Evolutionary conservation across 2,113 vertebrate genomes (phyloP), one percentile per base, ranked within the genome.

Genomic region (Mormoops blainvillei): DNA sequence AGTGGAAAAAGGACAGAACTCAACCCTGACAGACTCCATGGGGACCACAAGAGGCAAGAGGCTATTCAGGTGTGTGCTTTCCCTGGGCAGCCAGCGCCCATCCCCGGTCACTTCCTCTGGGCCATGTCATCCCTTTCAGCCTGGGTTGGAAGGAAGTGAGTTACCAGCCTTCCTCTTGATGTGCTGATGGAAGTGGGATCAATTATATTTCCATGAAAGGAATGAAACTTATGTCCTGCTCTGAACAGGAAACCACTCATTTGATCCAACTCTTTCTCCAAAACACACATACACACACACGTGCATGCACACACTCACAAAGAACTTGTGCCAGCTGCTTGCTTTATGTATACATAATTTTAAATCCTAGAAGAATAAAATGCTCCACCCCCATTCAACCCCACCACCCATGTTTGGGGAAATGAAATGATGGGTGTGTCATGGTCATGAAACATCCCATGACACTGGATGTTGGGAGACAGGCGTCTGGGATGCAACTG

Each of bases 171-270:
- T 96, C 71, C 86, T 95, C 96, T 97, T 96, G 93, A 94, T 97
- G 87, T 96, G 90, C 80, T 94, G 93, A 94, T 95, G 87, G 95
- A 97, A 95, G 91, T 95, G 94, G 97, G 96, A 96, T 96, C 96
- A 97, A 97, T 97, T 96, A 81, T 41, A 80, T 94, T 98, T 98
- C 94, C 96, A 98, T 97, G 97, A 96, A 78, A 84, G 91, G 92
- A 94, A 89, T 83, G 95, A 98, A 98, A 90, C 82, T 94, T 97
- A 97, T 48, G 92, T 96, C 86, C 87, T 82, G 77, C 94, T 98
- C 83, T 84, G 81, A 86, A 94, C 92, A 98, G 98, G 94, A 98
- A 98, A 96, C 91, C 82, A 91, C 88, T 97, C 93, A 94, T 98
- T 97, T 94, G 96, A 97, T 56, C 93, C 82, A 97, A 94, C 93